These are phyloP conservation scores for Smittia aterrima DNA, from an alignment of 2,888 invertebrate genomes.

Conservation along the genomic window DNA sequence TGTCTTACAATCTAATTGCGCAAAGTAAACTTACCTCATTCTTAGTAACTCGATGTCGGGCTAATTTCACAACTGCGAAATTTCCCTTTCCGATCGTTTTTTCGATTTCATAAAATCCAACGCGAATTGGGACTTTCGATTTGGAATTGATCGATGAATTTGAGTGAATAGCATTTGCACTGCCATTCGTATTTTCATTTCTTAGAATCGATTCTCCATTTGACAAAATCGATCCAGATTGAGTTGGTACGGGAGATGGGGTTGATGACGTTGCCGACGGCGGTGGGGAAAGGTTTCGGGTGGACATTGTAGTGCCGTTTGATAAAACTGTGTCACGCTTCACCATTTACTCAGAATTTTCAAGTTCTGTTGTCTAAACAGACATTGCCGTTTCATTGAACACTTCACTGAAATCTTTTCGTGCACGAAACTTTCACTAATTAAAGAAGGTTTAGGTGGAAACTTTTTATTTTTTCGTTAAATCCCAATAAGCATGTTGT, in stretches of 20 bases:
- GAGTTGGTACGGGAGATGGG: neutral
- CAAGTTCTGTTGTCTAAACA: too few relatives aligned
- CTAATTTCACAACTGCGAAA: constrained; percentile 98
- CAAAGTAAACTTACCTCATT: constrained; percentile 90
- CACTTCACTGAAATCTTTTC: neutral
- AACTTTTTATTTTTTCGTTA: too few relatives aligned
- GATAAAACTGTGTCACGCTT: constrained; percentile 19
- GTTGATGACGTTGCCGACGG: constrained; percentile 22
- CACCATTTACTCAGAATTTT: constrained; percentile 12
- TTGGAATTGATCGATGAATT: constrained; percentile 45
- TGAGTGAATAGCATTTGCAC: neutral
- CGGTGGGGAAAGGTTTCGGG: constrained; percentile 21
- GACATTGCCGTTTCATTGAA: too few relatives aligned
- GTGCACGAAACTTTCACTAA: neutral
- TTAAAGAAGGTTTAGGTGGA: too few relatives aligned
- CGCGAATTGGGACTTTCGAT: constrained; percentile 72
- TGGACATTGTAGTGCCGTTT: neutral
- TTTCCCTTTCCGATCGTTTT: constrained; percentile 98
- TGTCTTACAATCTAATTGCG: too few relatives aligned
- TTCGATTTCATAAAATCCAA: constrained; percentile 98
- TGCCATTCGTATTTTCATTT: neutral
- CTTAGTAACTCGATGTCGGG: constrained; percentile 96
- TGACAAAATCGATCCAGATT: constrained; percentile 1
- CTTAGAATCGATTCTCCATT: neutral
- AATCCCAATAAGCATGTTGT: too few relatives aligned